Percentiles rank a stretch among this genome's conserved stretches.
These are phyloP conservation scores for Gobionotothen gibberifrons DNA, from an alignment of 2,797 vertebrate species.

Conservation along the genomic window DNA sequence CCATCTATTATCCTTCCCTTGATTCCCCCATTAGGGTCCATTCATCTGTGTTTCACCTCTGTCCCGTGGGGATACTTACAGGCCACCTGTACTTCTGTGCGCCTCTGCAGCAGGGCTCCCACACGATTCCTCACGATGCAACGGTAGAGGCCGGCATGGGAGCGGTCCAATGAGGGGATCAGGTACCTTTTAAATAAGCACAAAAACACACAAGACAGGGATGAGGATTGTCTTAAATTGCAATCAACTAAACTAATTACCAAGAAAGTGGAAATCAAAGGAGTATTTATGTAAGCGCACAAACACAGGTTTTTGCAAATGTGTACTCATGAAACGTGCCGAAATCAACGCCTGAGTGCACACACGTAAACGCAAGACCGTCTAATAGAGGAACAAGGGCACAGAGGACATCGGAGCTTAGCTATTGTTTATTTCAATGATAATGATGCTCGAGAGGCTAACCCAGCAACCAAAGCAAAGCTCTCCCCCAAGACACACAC, in stretches of 20 bases:
- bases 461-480: slow-evolving; percentile 39
- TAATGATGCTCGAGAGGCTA: slow-evolving; percentile 73
- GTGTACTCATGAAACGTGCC: not conserved
- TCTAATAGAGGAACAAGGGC: slow-evolving; percentile 70
- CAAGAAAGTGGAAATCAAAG: slow-evolving; percentile 38
- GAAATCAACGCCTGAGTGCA: not conserved
- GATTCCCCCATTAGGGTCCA: slow-evolving; percentile 23
- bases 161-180: slow-evolving; percentile 95
- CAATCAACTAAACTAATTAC: slow-evolving; percentile 39
- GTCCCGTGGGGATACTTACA: slow-evolving; percentile 87
- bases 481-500: slow-evolving; percentile 50
- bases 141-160: slow-evolving; percentile 95
- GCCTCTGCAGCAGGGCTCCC: slow-evolving; percentile 94
- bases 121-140: slow-evolving; percentile 96
- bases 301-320: slow-evolving; percentile 29
- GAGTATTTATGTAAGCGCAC: not conserved
- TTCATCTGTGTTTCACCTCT: slow-evolving; percentile 40
- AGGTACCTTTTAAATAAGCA: slow-evolving; percentile 89
- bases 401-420: slow-evolving; percentile 73
- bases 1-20: slow-evolving; percentile 26
- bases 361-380: slow-evolving; percentile 51
- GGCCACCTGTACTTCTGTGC: slow-evolving; percentile 96
- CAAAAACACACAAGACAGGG: slow-evolving; percentile 38
- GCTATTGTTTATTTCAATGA: slow-evolving; percentile 75
- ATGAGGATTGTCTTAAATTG: slow-evolving; percentile 28